Base-by-base conservation (phyloP, 2,888 invertebrate genomes). In the Leptinotarsa tumamoca region DNA sequence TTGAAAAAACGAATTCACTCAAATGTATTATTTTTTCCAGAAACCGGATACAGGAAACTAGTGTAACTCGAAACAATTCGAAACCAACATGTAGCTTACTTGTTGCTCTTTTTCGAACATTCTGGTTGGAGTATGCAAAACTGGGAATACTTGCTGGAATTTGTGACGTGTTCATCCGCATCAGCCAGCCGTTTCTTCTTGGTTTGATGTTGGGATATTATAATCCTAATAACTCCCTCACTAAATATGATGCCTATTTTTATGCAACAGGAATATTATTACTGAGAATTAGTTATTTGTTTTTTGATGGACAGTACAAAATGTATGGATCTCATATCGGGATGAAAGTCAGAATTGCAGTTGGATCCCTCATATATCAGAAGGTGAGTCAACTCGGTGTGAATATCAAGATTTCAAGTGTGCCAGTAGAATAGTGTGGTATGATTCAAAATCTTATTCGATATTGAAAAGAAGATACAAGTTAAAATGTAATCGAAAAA, bases 311-410 rank as follows among this genome's bases (percentile, higher is more conserved):
- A 86, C 93, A 93, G 84, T 90, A 91, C 61, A 89, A 92, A 33
- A 92, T 92, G 83, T 91, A 91, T 71, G 92, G 92, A 13, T 92
- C 92, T 82, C 93, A 94, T 83, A 90, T 94, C 51, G 96, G 96
- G 33, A 94, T 95, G 92, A 91, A 93, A 88, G 91, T 95, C 74
- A 90, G 96, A 80, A 92, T 95, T 2, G 94, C 95, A 0, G 93
- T 94, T 68, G 95, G 95, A 85, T 94, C 95, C 2, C 89, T 96
- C 14, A 91, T 96, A 72, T 96, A 95, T 85, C 92, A 95, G 89
- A 96, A 96, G 92, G 95, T 95, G 87, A 83, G 84, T 82, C 49
- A 50, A 43, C 43, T 43, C 10, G 5, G 3, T 43, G 43, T 10
- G 10, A 43, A 43, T 43, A 10, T 43, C 10, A 10, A 10, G 3